These are phyloP conservation scores for Homarus gammarus DNA, from an alignment of 2,888 invertebrate genomes.

Conservation along the genomic window DNA sequence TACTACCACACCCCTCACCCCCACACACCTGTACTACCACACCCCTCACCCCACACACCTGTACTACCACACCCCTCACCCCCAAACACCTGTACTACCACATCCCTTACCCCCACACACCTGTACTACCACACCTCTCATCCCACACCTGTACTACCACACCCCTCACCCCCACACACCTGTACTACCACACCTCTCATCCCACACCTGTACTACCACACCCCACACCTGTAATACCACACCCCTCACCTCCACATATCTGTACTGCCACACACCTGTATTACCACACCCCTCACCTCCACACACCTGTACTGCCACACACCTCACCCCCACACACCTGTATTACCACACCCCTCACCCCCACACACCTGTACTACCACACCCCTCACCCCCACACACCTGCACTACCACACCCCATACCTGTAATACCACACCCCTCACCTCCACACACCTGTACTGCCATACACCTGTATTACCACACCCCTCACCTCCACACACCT, in stretches of 20 bases:
- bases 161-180: background rate
- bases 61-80: too few species aligned
- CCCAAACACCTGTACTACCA: too few species aligned
- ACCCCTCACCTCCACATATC: too few species aligned
- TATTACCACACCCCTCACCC: slow-evolving; percentile 15
- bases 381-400: slow-evolving; percentile 22
- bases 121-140: too few species aligned
- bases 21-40: too few species aligned
- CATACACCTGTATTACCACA: background rate
- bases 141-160: background rate
- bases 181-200: too few species aligned
- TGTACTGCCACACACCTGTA: background rate
- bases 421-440: too few species aligned
- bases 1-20: too few species aligned
- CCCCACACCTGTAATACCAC: too few species aligned
- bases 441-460: background rate
- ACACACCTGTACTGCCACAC: slow-evolving; percentile 24
- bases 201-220: background rate
- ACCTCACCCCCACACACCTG: background rate
- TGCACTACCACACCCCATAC: slow-evolving; percentile 14
- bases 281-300: background rate
- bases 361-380: slow-evolving; percentile 23
- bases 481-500: background rate
- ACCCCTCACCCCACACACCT: too few species aligned
- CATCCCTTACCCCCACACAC: too few species aligned